A percentile compares a stretch with the other conserved stretches of the same genome.
These are phyloP conservation scores for Andrena flavipes DNA, from an alignment of 2,888 invertebrate species.

Conservation along the genomic window DNA sequence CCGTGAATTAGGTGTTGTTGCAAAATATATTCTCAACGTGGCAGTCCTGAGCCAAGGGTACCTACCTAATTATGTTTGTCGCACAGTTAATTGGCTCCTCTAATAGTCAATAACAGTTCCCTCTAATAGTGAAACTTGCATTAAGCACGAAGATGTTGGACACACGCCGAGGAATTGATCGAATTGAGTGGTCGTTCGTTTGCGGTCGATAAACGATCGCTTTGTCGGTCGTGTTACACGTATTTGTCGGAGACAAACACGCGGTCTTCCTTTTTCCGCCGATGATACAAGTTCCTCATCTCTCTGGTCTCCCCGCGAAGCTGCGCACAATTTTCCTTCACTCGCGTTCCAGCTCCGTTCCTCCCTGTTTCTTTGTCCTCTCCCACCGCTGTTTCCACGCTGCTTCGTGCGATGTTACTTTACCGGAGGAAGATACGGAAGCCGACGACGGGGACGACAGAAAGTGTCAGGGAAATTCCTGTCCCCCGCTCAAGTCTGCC, in stretches of 20 bases:
- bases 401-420: slow-evolving; percentile 3
- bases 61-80: no score
- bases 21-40: no score
- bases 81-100: no score
- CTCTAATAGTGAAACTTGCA: no score
- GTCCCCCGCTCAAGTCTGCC: neutral
- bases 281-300: slow-evolving; percentile 1
- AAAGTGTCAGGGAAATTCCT: slow-evolving; percentile 31
- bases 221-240: slow-evolving; percentile 21
- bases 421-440: slow-evolving; percentile 16
- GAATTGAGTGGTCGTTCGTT: slow-evolving; percentile 30
- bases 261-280: neutral
- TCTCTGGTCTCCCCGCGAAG: neutral
- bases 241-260: neutral
- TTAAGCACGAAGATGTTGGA: no score
- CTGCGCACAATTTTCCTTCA: neutral
- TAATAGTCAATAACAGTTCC: no score
- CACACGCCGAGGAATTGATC: neutral
- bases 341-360: neutral
- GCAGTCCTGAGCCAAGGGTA: no score
- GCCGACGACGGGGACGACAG: slow-evolving; percentile 15
- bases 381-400: neutral
- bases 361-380: no score
- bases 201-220: slow-evolving; percentile 29
- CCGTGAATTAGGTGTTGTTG: no score